phyloP scores from a whole-genome alignment of 2,797 vertebrate genomes.

The Acestrorhynchus altus region DNA sequence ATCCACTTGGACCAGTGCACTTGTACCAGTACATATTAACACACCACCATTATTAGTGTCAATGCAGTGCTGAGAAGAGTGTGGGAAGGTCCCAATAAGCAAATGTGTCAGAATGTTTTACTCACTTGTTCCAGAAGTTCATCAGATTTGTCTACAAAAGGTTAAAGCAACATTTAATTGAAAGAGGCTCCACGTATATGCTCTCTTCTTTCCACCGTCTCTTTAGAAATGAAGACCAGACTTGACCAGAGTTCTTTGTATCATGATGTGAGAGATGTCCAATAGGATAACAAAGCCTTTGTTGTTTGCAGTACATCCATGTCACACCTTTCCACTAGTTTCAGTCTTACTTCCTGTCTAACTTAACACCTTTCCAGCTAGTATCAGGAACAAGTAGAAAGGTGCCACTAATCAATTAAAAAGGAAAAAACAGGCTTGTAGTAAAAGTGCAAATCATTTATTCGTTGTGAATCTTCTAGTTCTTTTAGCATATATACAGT shows the following conservation, averaged over 20 bases:
- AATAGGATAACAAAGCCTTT: conserved; percentile 40
- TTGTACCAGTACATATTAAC: too few relatives aligned
- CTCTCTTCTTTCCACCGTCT: conserved; percentile 9
- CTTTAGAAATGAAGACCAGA: background rate
- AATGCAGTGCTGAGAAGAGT: too few relatives aligned
- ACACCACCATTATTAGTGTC: too few relatives aligned
- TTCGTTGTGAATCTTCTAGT: conserved; percentile 70
- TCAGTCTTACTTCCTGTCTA: background rate
- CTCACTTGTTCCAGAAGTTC: conserved; percentile 17
- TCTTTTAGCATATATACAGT: conserved; percentile 80
- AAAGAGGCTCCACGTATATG: background rate
- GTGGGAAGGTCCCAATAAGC: background rate
- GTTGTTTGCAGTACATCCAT: background rate
- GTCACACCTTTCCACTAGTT: conserved; percentile 14
- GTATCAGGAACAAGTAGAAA: background rate
- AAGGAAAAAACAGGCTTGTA: conserved; percentile 32
- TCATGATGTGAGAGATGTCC: conserved; percentile 7
- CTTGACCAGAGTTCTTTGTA: background rate
- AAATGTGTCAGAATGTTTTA: background rate
- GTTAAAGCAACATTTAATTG: background rate
- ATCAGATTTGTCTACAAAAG: too few relatives aligned
- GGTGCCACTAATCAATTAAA: background rate
- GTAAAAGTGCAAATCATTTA: conserved; percentile 86
- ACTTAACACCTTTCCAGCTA: background rate
- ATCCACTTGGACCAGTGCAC: too few relatives aligned